phyloP scores from a whole-genome alignment of 2,113 vertebrate species.

The Aegypius monachus region DNA sequence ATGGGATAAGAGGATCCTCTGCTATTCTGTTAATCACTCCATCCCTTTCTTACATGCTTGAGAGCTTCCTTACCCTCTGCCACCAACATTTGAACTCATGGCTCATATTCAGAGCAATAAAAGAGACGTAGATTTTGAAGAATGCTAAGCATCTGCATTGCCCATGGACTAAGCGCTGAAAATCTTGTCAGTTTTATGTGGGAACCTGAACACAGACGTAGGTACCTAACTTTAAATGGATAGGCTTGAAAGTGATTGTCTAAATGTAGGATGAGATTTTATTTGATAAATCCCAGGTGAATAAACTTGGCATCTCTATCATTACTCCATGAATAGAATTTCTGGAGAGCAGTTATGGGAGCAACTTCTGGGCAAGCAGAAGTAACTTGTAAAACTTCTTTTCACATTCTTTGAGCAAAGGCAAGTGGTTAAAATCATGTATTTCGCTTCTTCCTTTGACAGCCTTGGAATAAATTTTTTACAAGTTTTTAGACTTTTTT shows the following conservation, averaged over 20 bases:
- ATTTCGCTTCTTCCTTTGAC: not conserved
- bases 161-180: not conserved
- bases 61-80: not conserved
- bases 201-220: not conserved
- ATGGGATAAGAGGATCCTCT: not conserved
- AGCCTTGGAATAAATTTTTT: not conserved
- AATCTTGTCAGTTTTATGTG: not conserved
- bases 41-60: not conserved
- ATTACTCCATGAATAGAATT: not conserved
- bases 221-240: not conserved
- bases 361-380: not conserved
- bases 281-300: constrained; percentile 7
- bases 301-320: not conserved
- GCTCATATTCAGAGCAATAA: not conserved
- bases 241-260: not conserved
- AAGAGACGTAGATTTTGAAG: not conserved
- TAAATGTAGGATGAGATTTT: not conserved
- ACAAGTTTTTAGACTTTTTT: not conserved
- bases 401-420: not conserved
- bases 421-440: not conserved
- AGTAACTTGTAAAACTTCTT: constrained; percentile 4
- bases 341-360: not conserved
- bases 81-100: not conserved
- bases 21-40: not conserved
- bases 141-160: not conserved